Evolutionary conservation across 2,888 invertebrate genomes (phyloP).

Genomic region (Drepana falcataria): DNA sequence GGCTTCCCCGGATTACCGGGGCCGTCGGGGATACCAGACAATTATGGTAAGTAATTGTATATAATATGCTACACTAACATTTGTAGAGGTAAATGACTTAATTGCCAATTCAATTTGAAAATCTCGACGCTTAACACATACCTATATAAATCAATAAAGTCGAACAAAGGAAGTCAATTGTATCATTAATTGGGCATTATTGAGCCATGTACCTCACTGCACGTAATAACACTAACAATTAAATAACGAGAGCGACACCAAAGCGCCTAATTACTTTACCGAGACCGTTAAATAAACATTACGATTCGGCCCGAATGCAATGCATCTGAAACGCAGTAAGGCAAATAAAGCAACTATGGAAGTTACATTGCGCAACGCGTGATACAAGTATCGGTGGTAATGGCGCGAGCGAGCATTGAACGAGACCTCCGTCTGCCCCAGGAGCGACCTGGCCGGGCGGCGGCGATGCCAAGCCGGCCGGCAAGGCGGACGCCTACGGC

Average conservation of each 20-base stretch:
- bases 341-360: constrained; percentile 28
- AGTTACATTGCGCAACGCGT: constrained; percentile 24
- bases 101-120: constrained; percentile 22
- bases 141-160: constrained; percentile 34
- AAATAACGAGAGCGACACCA: constrained; percentile 54
- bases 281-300: constrained; percentile 30
- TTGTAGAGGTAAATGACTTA: constrained; percentile 44
- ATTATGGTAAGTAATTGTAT: constrained; percentile 84
- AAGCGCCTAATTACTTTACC: constrained; percentile 43
- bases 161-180: constrained; percentile 36
- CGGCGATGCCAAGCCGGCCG: constrained; percentile 32
- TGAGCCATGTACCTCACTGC: constrained; percentile 52
- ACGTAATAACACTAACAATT: constrained; percentile 65
- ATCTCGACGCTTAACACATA: constrained; percentile 26
- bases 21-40: constrained; percentile 91
- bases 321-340: constrained; percentile 13
- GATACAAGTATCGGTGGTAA: constrained; percentile 12
- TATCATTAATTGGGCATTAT: constrained; percentile 65
- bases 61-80: constrained; percentile 30
- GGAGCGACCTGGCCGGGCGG: constrained; percentile 66
- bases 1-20: constrained; percentile 87
- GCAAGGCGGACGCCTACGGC: constrained; percentile 32
- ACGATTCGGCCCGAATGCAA: constrained; percentile 25
- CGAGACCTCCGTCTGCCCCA: constrained; percentile 72
- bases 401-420: constrained; percentile 48